phyloP scores from a whole-genome alignment of 1,140 invertebrate genomes.

The Metopolophium dirhodum region DNA sequence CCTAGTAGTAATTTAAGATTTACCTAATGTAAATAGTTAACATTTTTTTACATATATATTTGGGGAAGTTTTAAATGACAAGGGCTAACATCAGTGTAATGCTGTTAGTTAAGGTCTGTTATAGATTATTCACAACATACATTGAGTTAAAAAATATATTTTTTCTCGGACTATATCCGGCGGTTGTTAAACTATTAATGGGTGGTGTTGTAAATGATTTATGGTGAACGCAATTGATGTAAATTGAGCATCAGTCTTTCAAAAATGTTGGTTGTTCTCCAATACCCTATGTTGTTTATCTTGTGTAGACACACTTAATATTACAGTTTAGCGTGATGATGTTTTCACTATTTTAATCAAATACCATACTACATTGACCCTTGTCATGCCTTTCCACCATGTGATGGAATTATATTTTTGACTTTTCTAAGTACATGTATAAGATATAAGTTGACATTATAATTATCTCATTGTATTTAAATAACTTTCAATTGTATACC shows the following conservation, averaged over 20 bases:
- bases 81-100: slow-evolving; percentile 3
- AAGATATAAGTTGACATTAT: slow-evolving; percentile 39
- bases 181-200: neutral
- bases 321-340: neutral
- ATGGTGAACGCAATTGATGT: slow-evolving; percentile 3
- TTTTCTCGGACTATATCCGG: neutral
- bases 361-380: neutral
- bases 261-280: neutral
- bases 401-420: slow-evolving; percentile 51
- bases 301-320: neutral
- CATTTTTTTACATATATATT: slow-evolving; percentile 40
- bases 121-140: neutral
- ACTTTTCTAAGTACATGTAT: slow-evolving; percentile 47
- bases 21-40: slow-evolving; percentile 53
- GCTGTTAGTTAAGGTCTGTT: slow-evolving; percentile 18
- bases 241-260: neutral
- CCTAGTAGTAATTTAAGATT: slow-evolving; percentile 55
- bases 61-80: slow-evolving; percentile 49
- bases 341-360: neutral
- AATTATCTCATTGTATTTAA: slow-evolving; percentile 52
- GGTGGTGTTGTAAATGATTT: slow-evolving; percentile 26
- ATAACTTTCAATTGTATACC: slow-evolving; percentile 35
- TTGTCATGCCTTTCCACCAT: slow-evolving; percentile 52
- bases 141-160: neutral
- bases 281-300: slow-evolving; percentile 14